Percentiles rank a stretch among this genome's conserved stretches.
Evolutionary conservation across 1,140 invertebrate species (phyloP).

Genomic region (Belonocnema kinseyi): DNA sequence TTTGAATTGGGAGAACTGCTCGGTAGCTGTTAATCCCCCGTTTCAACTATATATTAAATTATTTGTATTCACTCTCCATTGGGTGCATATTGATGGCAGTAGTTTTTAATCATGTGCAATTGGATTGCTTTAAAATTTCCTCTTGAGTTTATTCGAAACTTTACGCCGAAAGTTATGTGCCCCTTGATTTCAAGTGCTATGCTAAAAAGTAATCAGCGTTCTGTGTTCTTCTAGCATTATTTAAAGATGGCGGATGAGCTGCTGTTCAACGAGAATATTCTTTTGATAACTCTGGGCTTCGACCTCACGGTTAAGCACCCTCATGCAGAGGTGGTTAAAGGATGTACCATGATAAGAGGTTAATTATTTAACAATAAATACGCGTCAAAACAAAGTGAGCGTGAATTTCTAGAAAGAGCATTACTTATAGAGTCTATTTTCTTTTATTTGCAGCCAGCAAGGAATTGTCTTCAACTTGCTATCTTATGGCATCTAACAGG

Average conservation of each 20-base stretch:
- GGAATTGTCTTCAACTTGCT: constrained; percentile 93
- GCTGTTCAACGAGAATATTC: constrained; percentile 93
- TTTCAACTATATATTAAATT: too few species aligned
- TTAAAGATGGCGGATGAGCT: constrained; percentile 85
- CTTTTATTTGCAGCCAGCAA: constrained; percentile 83
- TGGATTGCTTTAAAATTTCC: too few species aligned
- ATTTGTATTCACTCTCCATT: too few species aligned
- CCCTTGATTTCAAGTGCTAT: too few species aligned
- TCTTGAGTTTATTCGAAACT: too few species aligned
- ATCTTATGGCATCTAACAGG: constrained; percentile 96
- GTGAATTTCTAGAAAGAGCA: background rate
- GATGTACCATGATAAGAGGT: constrained; percentile 93
- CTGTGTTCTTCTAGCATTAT: constrained; percentile 59
- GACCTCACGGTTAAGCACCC: constrained; percentile 95
- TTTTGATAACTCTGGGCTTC: constrained; percentile 94
- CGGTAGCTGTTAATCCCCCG: too few species aligned
- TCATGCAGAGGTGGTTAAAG: constrained; percentile 93
- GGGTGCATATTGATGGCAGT: too few species aligned
- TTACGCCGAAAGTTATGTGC: too few species aligned
- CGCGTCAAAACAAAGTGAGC: background rate
- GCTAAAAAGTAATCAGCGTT: background rate
- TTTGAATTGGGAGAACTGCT: too few species aligned
- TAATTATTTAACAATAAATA: constrained; percentile 57
- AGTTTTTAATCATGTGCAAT: too few species aligned
- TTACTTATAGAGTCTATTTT: background rate